A percentile compares a stretch with the other conserved stretches of the same genome.
Conservation (phyloP, 2,113 vertebrate species). For the Sylvietta virens region DNA sequence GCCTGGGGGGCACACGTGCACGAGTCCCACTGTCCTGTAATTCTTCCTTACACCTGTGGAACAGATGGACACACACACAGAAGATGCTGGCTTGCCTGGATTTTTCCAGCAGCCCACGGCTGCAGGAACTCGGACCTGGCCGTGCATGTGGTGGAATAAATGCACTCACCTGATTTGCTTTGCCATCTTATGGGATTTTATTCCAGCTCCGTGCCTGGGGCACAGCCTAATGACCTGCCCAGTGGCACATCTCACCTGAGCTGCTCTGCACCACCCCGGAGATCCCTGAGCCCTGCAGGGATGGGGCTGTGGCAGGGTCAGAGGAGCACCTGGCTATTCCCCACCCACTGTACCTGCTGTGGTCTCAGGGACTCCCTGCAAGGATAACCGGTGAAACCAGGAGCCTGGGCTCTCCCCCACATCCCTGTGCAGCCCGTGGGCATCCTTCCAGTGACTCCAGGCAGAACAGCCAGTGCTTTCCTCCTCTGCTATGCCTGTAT, state of each 20-base stretch:
- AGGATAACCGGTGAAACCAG: not conserved
- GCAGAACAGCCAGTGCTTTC: not conserved
- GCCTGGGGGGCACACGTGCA: not conserved
- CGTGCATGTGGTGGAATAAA: rapidly evolving
- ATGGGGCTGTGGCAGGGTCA: rapidly evolving
- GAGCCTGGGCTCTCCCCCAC: not conserved
- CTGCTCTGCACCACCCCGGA: not conserved
- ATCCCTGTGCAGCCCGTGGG: not conserved
- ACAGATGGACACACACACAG: not conserved
- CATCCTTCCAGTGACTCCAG: not conserved
- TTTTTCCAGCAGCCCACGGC: not conserved
- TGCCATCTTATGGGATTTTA: rapidly evolving
- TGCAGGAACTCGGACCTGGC: rapidly evolving
- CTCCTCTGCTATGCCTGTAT: not conserved
- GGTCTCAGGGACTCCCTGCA: not conserved
- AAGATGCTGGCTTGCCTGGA: rapidly evolving
- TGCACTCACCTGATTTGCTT: not conserved
- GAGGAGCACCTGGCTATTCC: not conserved
- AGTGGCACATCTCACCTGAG: not conserved
- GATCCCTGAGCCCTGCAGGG: not conserved
- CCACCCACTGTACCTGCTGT: not conserved
- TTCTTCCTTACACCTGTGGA: not conserved
- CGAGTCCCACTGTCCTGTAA: not conserved
- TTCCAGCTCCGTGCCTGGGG: not conserved
- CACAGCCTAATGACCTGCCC: not conserved